Evolutionary conservation across 2,113 vertebrate genomes (phyloP).

Genomic region (Rousettus leschenaultii): DNA sequence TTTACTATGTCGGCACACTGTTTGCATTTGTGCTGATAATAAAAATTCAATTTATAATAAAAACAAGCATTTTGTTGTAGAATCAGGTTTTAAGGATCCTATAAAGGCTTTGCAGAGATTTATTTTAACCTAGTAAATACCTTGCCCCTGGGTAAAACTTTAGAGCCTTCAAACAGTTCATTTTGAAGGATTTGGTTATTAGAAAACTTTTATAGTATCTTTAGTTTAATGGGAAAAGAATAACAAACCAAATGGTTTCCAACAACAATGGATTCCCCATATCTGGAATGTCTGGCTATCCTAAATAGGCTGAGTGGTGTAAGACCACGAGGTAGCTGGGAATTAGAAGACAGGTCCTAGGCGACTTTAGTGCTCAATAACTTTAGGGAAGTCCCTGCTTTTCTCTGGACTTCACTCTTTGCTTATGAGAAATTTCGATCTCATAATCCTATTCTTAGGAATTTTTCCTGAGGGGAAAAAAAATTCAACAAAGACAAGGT

Average conservation of each 20-base stretch:
- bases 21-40: conserved; percentile 42
- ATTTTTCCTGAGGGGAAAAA: neutral
- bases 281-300: neutral
- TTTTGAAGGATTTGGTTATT: conserved; percentile 58
- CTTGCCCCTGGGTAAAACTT: conserved; percentile 56
- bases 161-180: conserved; percentile 46
- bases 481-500: neutral
- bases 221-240: conserved; percentile 43
- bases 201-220: conserved; percentile 41
- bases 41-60: conserved; percentile 60
- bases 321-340: neutral
- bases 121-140: conserved; percentile 54
- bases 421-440: neutral
- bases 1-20: neutral
- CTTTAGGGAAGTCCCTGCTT: neutral
- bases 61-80: conserved; percentile 54
- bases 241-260: neutral
- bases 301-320: neutral
- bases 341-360: neutral
- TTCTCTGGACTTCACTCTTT: neutral
- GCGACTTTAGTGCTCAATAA: neutral
- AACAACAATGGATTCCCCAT: neutral
- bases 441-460: neutral
- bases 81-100: conserved; percentile 50
- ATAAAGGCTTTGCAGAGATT: conserved; percentile 57